phyloP scores from a whole-genome alignment of 2,888 invertebrate genomes.

The Eledona agricola region DNA sequence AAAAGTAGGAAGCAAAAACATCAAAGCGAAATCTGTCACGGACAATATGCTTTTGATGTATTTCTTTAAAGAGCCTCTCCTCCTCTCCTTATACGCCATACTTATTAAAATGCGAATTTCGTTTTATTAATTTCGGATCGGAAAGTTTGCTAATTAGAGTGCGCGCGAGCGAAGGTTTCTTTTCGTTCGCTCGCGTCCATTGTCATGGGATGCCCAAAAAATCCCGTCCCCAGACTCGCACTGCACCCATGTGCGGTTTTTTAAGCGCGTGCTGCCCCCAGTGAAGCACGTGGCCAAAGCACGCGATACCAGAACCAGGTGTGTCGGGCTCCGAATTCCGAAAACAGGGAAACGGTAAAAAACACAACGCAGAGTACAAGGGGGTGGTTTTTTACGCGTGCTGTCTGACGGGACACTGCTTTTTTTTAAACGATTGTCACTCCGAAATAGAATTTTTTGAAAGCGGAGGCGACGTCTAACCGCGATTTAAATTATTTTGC shows the following conservation, averaged over 20 bases:
- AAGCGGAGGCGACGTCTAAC: too few relatives aligned
- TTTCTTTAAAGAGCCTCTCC: constrained; percentile 47
- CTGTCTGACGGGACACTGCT: constrained; percentile 25
- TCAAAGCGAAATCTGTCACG: constrained; percentile 60
- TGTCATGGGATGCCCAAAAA: constrained; percentile 13
- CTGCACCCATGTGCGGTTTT: constrained; percentile 19
- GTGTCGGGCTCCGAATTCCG: constrained; percentile 45
- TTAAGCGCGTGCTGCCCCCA: constrained; percentile 37
- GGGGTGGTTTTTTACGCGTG: constrained; percentile 48
- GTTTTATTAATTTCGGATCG: constrained; percentile 50
- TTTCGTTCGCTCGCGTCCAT: constrained; percentile 12
- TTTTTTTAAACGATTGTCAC: constrained; percentile 33
- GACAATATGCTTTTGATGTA: constrained; percentile 61
- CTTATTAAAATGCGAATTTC: constrained; percentile 50
- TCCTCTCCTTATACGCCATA: constrained; percentile 33
- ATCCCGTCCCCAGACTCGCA: constrained; percentile 33
- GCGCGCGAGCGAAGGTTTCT: constrained; percentile 6
- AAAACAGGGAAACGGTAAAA: constrained; percentile 52
- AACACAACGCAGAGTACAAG: constrained; percentile 46
- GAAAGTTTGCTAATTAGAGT: constrained; percentile 48
- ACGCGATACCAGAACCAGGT: constrained; percentile 48
- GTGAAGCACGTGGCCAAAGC: constrained; percentile 41
- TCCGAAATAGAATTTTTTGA: constrained; percentile 27
- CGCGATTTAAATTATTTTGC: too few relatives aligned
- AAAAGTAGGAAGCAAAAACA: constrained; percentile 58